Evolutionary conservation across 1,140 invertebrate genomes (phyloP).

Genomic region (Drosophila leontia): DNA sequence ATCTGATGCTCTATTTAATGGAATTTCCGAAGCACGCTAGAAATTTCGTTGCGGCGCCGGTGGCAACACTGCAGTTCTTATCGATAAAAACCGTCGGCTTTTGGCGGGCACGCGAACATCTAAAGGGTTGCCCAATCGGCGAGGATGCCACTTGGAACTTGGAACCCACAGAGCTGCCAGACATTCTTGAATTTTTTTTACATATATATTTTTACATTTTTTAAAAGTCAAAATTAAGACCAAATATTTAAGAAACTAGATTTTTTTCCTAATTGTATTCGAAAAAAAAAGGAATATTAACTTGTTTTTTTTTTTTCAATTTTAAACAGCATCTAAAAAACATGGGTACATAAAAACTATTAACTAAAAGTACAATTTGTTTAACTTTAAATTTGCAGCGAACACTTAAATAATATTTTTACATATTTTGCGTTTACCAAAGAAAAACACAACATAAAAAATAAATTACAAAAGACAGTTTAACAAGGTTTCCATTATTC

Average conservation of each 20-base stretch:
- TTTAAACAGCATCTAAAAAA: neutral
- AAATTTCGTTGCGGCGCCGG: neutral
- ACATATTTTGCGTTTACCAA: neutral
- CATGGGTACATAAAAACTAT: neutral
- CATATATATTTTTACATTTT: neutral
- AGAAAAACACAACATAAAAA: neutral
- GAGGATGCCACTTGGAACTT: no score
- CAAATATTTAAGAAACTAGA: neutral
- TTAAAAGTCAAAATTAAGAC: neutral
- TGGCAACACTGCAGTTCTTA: slow-evolving; percentile 14
- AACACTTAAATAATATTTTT: neutral
- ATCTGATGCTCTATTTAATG: neutral
- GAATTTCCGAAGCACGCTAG: slow-evolving; percentile 3
- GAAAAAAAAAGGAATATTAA: neutral
- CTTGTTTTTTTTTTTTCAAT: no score
- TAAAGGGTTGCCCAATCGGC: neutral
- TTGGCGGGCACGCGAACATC: slow-evolving; percentile 32
- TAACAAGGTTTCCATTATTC: slow-evolving; percentile 4
- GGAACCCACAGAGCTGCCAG: neutral
- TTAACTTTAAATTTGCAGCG: neutral
- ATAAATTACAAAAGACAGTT: neutral
- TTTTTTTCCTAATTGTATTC: neutral
- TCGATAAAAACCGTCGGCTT: slow-evolving; percentile 16
- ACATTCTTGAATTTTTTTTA: neutral
- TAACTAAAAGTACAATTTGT: neutral